Base-by-base conservation (phyloP, 2,888 invertebrate genomes). In the Rotaria macrura region DNA sequence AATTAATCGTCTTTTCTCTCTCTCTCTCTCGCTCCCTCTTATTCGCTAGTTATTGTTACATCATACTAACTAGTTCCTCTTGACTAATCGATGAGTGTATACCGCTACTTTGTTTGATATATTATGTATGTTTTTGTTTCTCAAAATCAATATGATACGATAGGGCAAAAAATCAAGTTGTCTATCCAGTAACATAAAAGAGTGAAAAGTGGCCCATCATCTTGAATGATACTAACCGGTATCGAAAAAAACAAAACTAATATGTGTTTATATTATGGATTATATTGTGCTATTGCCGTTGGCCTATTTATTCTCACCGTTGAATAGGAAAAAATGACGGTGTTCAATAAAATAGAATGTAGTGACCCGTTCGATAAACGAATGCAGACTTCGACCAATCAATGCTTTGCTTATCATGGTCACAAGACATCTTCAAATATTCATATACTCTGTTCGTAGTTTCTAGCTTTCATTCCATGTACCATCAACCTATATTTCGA, bases 181-280 rank as follows among this genome's bases (percentile, higher is more conserved):
- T 65, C 65, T 65, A 65, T 65, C 65, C 65, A 65, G 38, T 34
- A 65, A 65, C 65, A 34, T 65, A 34, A 65, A 65, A 65, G 65
- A 65, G 65, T 65, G 65, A 65, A 65, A 65, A 65, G 65, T 65
- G 34, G 34, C 34, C 34, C 65, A 65, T 65, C 65, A 65, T 65
- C 65, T 65, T 65, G 34, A 65, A 65, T 65, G 65, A 65, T 65
- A 34, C 65, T 65, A 65, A 65, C 65, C 65, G 65, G 65, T 65
- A 65, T 65, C 65, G 20, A 4, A 17, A 29, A 65, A 34, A 29
- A 29, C n/a, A 29, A 65, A 12, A 34, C 12, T 14, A 34, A 65
- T 17, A 65, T 34, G 12, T 65, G 65, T 65, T 34, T 34, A 34
- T 65, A 20, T 20, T 29, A 65, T 14, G 20, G 65, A 65, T 65